Evolutionary conservation across 2,113 vertebrate genomes (phyloP).

Genomic region (Petroica traversi): DNA sequence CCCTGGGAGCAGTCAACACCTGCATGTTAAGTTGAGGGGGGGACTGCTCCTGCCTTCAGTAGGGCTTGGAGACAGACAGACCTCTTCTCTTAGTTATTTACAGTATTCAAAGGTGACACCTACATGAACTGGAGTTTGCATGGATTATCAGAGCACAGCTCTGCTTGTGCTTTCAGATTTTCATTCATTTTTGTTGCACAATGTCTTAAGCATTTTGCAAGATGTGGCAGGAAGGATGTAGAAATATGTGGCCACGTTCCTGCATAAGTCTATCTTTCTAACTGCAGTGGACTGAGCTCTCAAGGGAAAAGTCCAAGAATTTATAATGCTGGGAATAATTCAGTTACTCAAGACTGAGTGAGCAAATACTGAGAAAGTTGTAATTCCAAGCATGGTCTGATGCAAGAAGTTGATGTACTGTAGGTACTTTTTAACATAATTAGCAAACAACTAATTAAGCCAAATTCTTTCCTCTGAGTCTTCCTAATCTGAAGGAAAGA

Average conservation of each 20-base stretch:
- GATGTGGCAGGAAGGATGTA: not conserved
- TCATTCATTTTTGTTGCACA: not conserved
- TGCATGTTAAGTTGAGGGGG: not conserved
- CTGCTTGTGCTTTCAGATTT: not conserved
- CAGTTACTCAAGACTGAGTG: not conserved
- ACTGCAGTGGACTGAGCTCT: not conserved
- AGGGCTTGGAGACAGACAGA: not conserved
- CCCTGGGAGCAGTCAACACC: fast-evolving
- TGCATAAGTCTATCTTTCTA: not conserved
- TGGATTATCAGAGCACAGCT: not conserved
- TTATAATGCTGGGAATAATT: not conserved
- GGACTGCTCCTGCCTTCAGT: not conserved
- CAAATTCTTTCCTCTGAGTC: not conserved
- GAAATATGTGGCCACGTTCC: not conserved
- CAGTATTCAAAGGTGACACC: not conserved
- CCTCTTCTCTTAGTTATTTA: not conserved
- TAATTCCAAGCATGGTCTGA: not conserved
- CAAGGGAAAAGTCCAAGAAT: not conserved
- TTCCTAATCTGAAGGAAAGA: not conserved
- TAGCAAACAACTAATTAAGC: not conserved
- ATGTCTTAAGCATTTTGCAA: not conserved
- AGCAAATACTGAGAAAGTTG: not conserved
- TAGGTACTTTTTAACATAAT: not conserved
- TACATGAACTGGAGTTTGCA: not conserved
- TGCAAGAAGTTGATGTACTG: not conserved